Evolutionary conservation across 2,113 vertebrate genomes (phyloP), one percentile per base, ranked within the genome.

Genomic region (Corydoras maculifer): DNA sequence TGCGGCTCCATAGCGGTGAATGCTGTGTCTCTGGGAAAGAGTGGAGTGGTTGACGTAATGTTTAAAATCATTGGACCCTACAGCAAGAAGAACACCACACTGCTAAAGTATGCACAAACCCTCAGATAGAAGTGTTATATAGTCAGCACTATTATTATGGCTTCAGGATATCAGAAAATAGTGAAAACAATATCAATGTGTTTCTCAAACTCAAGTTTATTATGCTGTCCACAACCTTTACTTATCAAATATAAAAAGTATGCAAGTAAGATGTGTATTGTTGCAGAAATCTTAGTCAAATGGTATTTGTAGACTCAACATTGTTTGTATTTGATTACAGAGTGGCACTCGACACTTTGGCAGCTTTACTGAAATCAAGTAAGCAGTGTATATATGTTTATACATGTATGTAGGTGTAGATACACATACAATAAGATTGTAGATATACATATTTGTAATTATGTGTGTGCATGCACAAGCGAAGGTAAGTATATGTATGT

Each of bases 311-410:
- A 53, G 13, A 14, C 54, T 57, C 3, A 57, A n/a, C n/a, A 57
- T 59, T 63, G 72, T 82, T 58, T 82, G 75, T 76, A 50, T 90
- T 81, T 87, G 78, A 90, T 87, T 84, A 89, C 91, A 99, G 97
- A 86, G 94, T 98, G 81, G 89, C 93, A 84, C 91, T 98, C 90
- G 95, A 99, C 80, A 95, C 97, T 78, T 90, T 98, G 82, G 91
- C 92, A 87, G 93, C 93, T 55, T 92, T 99, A 86, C 91, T 99
- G 84, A 99, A 97, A 92, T 98, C 94, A 87, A 97, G 96, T 99
- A 91, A 98, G 96, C n/a, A 14, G 14, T 43, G 35, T 43, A 8
- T 43, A 43, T 43, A 43, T 43, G 35, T 25, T 25, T 25, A 25
- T 25, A 43, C 2, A 8, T 43, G 2, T 43, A 8, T 43, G 35